Evolutionary conservation across 2,888 invertebrate species (phyloP), one percentile per base, ranked within the genome.

Genomic region (Microplitis deprimator): DNA sequence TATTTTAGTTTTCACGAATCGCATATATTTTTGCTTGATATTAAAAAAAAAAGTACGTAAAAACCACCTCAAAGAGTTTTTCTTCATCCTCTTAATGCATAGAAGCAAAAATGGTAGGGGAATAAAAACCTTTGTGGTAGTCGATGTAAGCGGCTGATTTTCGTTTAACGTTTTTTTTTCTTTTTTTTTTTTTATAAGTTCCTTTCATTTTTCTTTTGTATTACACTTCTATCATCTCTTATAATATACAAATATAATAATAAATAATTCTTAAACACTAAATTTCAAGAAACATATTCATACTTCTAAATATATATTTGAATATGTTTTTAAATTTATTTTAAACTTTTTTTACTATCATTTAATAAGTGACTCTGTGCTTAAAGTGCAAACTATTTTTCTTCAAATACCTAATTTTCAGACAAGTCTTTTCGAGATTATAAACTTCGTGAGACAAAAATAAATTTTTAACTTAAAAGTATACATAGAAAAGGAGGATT

Each of bases 61-160:
- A 81, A 77, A 77, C 74, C 83, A 82, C 80, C 77, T 87, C 86
- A 87, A 87, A 87, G 85, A 84, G 80, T 82, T 84, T 77, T 80
- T 77, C 75, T 70, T 74, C 80, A 64, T 79, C 80, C 80, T 78
- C 76, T 79, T 73, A 75, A 74, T 72, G 73, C 68, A 69, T 62
- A 61, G 61, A 67, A 69, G 73, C 70, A 59, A 78, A 65, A 68
- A 74, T 65, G 59, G 78, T 70, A 71, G 73, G 68, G 70, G 76
- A 74, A 76, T 68, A 74, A 60, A 65, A 70, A 67, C 75, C 80
- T 83, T 81, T 83, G 82, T 83, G 79, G 79, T 61, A 79, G 79
- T 81, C 78, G 81, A 77, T 80, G 83, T 82, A 83, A 85, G 81
- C 82, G 79, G 79, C 83, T 84, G 86, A 86, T 86, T 86, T 86